Base-by-base conservation (phyloP, 2,797 vertebrate genomes). In the Podargus strigoides region DNA sequence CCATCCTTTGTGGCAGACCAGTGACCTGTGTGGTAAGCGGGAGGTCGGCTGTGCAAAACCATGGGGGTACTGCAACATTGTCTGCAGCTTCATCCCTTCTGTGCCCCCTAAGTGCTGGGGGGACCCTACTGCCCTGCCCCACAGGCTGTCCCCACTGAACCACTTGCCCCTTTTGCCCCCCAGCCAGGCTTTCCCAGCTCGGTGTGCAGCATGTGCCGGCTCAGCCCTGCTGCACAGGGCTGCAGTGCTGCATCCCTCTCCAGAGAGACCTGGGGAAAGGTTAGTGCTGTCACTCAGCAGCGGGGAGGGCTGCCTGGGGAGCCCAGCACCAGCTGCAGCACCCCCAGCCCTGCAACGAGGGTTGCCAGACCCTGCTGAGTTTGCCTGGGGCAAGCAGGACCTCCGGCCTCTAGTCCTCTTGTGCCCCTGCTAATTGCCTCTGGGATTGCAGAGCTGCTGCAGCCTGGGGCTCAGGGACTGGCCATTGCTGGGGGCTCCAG, bases 221-320 rank as follows among this genome's bases (percentile, higher is more conserved):
- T 92, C 58, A 89, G 62, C n/a, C 58, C 42, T 0, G 0, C 49
- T 4, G 1, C 4, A 1, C 53, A 53, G 70, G 39, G 63, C 85
- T 92, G 73, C 79, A 74, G 77, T 41, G 3, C 62, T 20, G 5
- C 70, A 63, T 89, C 46, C 60, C 12, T 78, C 76, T 94, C 85
- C 69, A 0, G 0, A 8, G 91, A 55, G 87, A 85, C 41, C 66
- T 53, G n/a, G 46, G 52, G n/a, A 93, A 95, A 94, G 94, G 93
- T 95, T 80, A 94, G n/a, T 28, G 62, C 95, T 93, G 87, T 93
- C 94, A 93, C 60, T 94, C 89, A 94, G 66, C 56, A 70, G 85
- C 2, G 1, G 49, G 24, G 50, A 64, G 56, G 18, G 73, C 58
- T 92, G 34, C 56, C 17, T 1, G 5, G 60, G 53, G 68, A 66